These are phyloP conservation scores for Fukomys damarensis DNA, from an alignment of 2,113 vertebrate species.

Conservation along the genomic window DNA sequence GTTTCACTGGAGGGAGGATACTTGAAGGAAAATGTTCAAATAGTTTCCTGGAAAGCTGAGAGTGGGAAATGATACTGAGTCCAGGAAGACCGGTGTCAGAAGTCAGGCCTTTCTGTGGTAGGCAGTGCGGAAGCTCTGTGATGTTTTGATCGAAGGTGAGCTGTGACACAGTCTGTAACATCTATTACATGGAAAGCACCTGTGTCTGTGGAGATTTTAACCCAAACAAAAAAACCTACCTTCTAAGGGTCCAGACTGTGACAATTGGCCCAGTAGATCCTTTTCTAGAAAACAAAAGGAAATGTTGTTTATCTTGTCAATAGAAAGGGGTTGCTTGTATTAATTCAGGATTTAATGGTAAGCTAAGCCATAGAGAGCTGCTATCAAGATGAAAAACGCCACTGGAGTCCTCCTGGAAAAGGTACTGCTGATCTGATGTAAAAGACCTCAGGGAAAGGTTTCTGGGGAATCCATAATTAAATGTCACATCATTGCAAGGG, in stretches of 20 bases:
- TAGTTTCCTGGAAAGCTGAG: background rate
- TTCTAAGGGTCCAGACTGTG: background rate
- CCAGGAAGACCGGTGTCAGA: background rate
- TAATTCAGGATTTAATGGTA: slow-evolving; percentile 79
- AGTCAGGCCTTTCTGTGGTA: background rate
- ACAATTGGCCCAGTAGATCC: background rate
- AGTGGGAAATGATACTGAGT: background rate
- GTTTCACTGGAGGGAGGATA: background rate
- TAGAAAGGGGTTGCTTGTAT: slow-evolving; percentile 67
- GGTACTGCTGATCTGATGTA: slow-evolving; percentile 73
- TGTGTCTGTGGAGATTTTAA: background rate
- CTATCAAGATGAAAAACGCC: slow-evolving; percentile 77
- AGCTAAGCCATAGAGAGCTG: slow-evolving; percentile 64
- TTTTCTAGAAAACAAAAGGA: slow-evolving; percentile 42
- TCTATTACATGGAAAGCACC: background rate
- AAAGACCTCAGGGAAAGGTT: slow-evolving; percentile 76
- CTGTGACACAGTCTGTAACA: background rate
- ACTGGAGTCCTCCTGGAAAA: slow-evolving; percentile 71
- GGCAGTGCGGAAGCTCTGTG: background rate
- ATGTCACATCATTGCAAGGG: slow-evolving; percentile 74
- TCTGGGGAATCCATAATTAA: slow-evolving; percentile 83
- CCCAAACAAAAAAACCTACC: background rate
- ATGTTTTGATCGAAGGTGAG: background rate
- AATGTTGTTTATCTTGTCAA: slow-evolving; percentile 75
- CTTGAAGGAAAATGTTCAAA: background rate